Base-by-base conservation (phyloP, 2,888 invertebrate genomes). In the Acrobasis repandana region DNA sequence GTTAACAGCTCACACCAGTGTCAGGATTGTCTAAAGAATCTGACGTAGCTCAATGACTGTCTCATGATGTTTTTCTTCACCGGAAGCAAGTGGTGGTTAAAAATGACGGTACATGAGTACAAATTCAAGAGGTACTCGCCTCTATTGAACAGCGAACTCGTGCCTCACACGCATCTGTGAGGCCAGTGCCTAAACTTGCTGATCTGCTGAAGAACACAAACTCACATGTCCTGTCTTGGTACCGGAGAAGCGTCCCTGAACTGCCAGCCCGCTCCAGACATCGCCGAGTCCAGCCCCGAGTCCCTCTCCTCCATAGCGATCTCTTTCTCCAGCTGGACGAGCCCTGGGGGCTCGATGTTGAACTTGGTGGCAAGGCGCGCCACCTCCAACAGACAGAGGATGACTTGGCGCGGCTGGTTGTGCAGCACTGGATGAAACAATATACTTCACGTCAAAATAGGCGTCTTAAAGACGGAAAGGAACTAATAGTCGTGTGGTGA, bases 301-400 rank as follows among this genome's bases (percentile, higher is more conserved):
- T 94, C 93, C 33, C 94, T 92, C 81, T 96, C 96, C 80, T 96
- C 96, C 67, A 95, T 92, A n/a, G 96, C 97, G 63, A 97, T 97
- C 91, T 97, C 97, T 76, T 95, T 95, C 88, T 97, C 97, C 71
- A 97, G 92, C 80, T 96, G 95, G 62, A 98, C 96, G 63, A 97
- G 92, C 33, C 91, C 91, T 0, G 97, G 97, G 0, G 97, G 97
- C 82, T 97, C 97, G 68, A 97, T 90, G 50, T 95, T 95, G 86
- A 94, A 96, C 77, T 94, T 93, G 52, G 95, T 95, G 5, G 97
- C 97, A 61, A 97, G 91, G 62, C 97, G 94, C 0, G 97, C 96
- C 67, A 97, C 95, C 82, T 97, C 97, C 87, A 97, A 90, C 50
- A 98, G 93, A 80, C 97, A 97, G 51, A 97, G 93, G 66, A 97